phyloP scores from a whole-genome alignment of 2,113 vertebrate species.

The Sorex araneus region DNA sequence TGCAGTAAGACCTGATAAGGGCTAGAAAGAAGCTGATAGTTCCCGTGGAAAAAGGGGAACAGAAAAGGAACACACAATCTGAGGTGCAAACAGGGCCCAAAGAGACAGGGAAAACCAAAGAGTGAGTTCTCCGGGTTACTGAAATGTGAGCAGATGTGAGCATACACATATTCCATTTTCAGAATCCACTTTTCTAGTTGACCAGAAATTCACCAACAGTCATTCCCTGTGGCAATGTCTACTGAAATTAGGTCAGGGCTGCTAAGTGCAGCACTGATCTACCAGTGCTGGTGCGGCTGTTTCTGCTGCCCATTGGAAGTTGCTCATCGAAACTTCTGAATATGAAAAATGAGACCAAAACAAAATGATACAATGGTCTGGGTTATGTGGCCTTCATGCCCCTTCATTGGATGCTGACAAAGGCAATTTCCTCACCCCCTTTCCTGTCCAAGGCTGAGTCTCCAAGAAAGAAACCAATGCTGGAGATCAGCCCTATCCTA shows the following conservation, averaged over 20 bases:
- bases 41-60: no score
- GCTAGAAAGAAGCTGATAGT: not conserved
- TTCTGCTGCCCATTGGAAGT: constrained; percentile 51
- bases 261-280: not conserved
- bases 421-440: not conserved
- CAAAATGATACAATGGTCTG: constrained; percentile 64
- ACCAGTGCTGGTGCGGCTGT: constrained; percentile 4
- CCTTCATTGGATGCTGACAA: not conserved
- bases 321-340: constrained; percentile 73
- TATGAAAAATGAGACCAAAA: constrained; percentile 77
- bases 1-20: not conserved
- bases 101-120: constrained; percentile 54
- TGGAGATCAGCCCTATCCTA: not conserved
- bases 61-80: not conserved
- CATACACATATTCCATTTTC: constrained; percentile 61
- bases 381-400: not conserved
- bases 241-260: constrained; percentile 80
- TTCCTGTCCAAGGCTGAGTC: constrained; percentile 11
- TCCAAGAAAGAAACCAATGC: not conserved
- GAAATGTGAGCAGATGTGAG: constrained; percentile 59
- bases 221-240: constrained; percentile 75
- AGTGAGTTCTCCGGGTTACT: constrained; percentile 40
- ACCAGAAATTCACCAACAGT: constrained; percentile 71
- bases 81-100: constrained; percentile 29
- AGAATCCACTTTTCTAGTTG: constrained; percentile 33